phyloP scores from a whole-genome alignment of 2,113 vertebrate genomes.

The Tyto alba region DNA sequence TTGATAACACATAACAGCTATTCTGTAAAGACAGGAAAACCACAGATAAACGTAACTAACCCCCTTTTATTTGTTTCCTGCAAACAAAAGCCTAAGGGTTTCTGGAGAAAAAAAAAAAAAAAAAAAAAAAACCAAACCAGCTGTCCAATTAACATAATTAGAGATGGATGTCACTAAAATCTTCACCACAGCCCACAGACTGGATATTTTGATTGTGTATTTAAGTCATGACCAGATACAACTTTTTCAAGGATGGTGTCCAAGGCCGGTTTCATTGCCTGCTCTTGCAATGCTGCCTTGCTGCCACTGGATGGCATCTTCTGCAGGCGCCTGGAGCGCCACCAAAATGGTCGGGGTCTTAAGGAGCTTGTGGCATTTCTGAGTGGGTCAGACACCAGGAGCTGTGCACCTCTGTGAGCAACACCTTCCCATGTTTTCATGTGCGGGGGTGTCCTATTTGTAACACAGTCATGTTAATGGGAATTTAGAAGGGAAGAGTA shows the following conservation, averaged over 20 bases:
- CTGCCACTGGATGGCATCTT: background rate
- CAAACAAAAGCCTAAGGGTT: slow-evolving; percentile 51
- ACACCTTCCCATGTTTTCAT: background rate
- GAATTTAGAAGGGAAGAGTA: background rate
- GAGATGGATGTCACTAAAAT: background rate
- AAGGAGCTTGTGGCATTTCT: background rate
- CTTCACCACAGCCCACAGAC: background rate
- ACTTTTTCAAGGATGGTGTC: background rate
- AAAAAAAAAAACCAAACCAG: background rate
- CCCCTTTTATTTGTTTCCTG: slow-evolving; percentile 57
- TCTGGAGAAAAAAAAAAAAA: background rate
- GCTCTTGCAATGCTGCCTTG: background rate
- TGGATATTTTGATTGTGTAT: background rate
- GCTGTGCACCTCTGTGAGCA: background rate
- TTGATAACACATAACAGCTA: slow-evolving; percentile 47
- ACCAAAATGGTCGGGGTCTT: background rate
- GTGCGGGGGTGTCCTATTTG: background rate
- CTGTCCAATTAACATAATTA: slow-evolving; percentile 43
- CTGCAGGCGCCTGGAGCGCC: background rate
- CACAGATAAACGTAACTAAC: slow-evolving; percentile 62
- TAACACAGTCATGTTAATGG: background rate
- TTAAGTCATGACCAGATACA: background rate
- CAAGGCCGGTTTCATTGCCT: background rate
- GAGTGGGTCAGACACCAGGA: background rate
- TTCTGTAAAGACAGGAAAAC: slow-evolving; percentile 58